Conservation (phyloP, 1,140 invertebrate genomes). For the Trichogramma pretiosum region DNA sequence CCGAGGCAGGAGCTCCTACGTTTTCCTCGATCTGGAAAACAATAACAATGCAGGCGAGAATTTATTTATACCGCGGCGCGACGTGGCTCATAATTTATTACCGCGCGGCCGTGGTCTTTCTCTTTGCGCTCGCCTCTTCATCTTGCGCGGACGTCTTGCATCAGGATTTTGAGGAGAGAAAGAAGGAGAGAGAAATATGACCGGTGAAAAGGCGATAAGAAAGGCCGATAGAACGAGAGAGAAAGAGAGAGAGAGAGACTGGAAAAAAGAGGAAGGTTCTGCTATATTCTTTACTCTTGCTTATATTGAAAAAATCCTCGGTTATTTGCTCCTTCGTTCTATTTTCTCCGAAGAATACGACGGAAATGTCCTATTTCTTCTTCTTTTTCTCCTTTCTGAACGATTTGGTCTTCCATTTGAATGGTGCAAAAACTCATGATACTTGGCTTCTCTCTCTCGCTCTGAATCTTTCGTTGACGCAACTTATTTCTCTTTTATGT, state of each 20-base stretch:
- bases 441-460: neutral
- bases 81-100: slow-evolving; percentile 37
- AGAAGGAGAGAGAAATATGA: neutral
- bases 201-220: neutral
- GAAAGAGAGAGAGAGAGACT: slow-evolving; percentile 6
- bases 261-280: slow-evolving; percentile 10
- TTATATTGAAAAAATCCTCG: too few species aligned
- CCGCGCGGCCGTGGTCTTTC: slow-evolving; percentile 6
- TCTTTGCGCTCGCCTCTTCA: too few species aligned
- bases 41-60: slow-evolving; percentile 40
- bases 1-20: slow-evolving; percentile 32
- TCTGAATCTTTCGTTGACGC: neutral
- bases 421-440: slow-evolving; percentile 6
- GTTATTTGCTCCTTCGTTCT: too few species aligned
- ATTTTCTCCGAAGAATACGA: slow-evolving; percentile 38
- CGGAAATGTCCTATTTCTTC: slow-evolving; percentile 34
- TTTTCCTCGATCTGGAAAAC: slow-evolving; percentile 45
- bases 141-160: too few species aligned
- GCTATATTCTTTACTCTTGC: slow-evolving; percentile 30
- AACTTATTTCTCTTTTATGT: neutral
- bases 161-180: too few species aligned
- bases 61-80: slow-evolving; percentile 36
- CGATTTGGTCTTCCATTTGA: too few species aligned
- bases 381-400: too few species aligned
- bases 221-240: slow-evolving; percentile 11